phyloP scores from a whole-genome alignment of 2,113 vertebrate genomes.

The Cygnus atratus region DNA sequence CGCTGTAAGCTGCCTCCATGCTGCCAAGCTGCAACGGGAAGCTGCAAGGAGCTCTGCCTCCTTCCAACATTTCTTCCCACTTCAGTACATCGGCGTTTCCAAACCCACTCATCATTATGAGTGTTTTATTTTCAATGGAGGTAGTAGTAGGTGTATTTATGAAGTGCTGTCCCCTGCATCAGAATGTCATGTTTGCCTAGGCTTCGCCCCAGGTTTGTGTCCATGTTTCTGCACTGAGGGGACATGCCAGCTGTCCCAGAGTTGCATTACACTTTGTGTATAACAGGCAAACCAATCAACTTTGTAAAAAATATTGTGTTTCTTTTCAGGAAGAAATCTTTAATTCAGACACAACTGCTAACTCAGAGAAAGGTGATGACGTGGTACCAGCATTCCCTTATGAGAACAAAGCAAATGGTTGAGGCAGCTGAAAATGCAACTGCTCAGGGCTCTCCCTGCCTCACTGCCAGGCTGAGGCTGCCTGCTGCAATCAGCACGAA shows the following conservation, averaged over 20 bases:
- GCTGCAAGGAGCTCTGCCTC: background rate
- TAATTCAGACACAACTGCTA: accelerated
- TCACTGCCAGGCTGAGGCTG: accelerated
- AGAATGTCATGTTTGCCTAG: no score
- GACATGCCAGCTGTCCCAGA: background rate
- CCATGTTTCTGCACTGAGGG: background rate
- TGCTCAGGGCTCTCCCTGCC: background rate
- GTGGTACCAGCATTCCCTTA: accelerated
- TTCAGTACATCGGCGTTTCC: background rate
- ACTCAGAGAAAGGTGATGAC: background rate
- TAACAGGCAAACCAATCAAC: background rate
- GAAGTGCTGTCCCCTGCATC: background rate
- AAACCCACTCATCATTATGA: background rate
- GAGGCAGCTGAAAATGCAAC: background rate
- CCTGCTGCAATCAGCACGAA: background rate
- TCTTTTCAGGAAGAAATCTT: background rate
- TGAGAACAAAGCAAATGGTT: background rate
- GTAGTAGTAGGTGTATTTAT: background rate
- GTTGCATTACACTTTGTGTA: background rate
- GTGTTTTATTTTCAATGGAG: background rate
- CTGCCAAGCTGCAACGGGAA: accelerated
- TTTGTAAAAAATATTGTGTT: background rate
- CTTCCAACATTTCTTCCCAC: background rate
- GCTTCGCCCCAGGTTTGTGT: background rate
- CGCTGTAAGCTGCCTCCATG: background rate